These are phyloP conservation scores for Phoxinus dragarum DNA, from an alignment of 2,797 vertebrate genomes.

Conservation along the genomic window DNA sequence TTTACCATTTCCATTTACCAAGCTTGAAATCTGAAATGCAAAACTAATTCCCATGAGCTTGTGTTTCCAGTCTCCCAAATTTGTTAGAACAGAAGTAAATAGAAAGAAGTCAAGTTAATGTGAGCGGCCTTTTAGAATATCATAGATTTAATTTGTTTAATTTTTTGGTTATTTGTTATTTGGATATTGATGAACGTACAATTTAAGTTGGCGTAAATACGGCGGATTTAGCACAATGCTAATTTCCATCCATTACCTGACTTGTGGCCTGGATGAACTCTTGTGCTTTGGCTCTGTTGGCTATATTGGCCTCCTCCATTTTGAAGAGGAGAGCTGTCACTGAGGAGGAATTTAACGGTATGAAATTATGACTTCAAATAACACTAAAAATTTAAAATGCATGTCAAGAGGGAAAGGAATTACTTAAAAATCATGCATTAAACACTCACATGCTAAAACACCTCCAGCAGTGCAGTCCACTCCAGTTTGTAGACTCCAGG, in stretches of 20 bases:
- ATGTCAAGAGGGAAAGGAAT: not conserved
- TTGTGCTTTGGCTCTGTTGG: constrained; percentile 92
- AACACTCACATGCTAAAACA: constrained; percentile 88
- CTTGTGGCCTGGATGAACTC: constrained; percentile 94
- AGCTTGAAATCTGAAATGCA: not conserved
- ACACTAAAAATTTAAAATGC: not conserved
- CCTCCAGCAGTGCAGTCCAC: constrained; percentile 94
- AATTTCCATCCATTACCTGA: constrained; percentile 77
- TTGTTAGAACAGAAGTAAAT: not conserved
- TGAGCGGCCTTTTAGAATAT: not conserved
- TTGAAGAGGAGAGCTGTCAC: constrained; percentile 95
- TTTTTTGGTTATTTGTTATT: too few relatives aligned
- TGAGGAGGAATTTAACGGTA: constrained; percentile 60
- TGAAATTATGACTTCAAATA: not conserved
- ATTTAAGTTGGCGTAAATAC: too few relatives aligned
- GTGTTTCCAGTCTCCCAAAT: not conserved
- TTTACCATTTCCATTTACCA: too few relatives aligned
- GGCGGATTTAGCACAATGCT: too few relatives aligned
- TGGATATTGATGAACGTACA: too few relatives aligned
- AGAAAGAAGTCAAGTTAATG: not conserved
- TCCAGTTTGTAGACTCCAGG: constrained; percentile 90
- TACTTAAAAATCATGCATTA: not conserved
- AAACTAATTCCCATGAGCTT: not conserved
- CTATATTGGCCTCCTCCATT: constrained; percentile 95
- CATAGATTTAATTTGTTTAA: not conserved